Evolutionary conservation across 2,113 vertebrate species (phyloP), one percentile per base, ranked within the genome.

Genomic region (Gallinago undulata): DNA sequence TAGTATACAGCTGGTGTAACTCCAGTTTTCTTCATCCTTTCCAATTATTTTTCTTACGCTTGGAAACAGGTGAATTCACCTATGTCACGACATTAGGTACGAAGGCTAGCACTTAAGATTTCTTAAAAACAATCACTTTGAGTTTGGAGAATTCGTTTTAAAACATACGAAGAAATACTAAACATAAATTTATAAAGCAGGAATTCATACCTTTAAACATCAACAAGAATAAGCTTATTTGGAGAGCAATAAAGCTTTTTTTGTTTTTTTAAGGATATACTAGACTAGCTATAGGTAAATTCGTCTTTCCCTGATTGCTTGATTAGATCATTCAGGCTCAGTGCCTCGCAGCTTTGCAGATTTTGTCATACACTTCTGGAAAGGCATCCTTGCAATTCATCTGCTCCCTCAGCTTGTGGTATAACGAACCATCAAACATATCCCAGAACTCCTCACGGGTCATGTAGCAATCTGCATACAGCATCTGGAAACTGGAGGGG

Each of bases 391-490:
- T 98, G 97, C 99, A 99, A 64, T 98, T 97, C 7, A 99, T 98
- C 85, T 99, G 96, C 37, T 99, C 97, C 95, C 99, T 98, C 84
- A 99, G 97, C 97, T 98, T 98, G 93, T 99, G 99, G 94, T 99
- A 99, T 30, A 99, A 95, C 0, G 97, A 98, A 67, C 99, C 99
- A 8, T 99, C 99, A 89, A 99, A 99, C 99, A 99, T 99, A 97
- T 99, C 98, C 99, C 99, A 99, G 97, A 99, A 99, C 96, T 99
- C 99, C 94, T 99, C 98, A 16, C 99, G 98, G 78, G 98, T 98
- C 99, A 99, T 99, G 93, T 99, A 99, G 90, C 99, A 99, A 93
- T 99, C 99, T 3, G 99, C 99, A 37, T 99, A 99, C 43, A 99
- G 98, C 99, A 99, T 99, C 98, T 99, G 99, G 98, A 99, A 99